Percentiles rank a stretch among this genome's conserved stretches.
These are phyloP conservation scores for Apotomis capreana DNA, from an alignment of 2,888 invertebrate genomes.

Conservation along the genomic window DNA sequence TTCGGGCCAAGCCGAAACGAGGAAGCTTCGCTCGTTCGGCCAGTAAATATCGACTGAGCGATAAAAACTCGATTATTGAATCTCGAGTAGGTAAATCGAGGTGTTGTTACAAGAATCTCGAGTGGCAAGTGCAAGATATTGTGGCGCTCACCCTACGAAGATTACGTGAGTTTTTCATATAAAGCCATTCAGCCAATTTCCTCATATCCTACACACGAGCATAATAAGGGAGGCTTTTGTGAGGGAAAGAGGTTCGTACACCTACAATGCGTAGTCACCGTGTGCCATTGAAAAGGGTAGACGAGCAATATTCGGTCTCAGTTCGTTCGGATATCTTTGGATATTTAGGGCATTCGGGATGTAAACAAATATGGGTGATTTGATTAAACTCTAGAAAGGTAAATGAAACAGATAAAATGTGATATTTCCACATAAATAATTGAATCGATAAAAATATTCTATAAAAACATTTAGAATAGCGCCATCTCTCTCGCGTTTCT, in stretches of 20 bases:
- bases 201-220: constrained; percentile 79
- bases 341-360: constrained; percentile 66
- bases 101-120: constrained; percentile 56
- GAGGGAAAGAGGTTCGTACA: constrained; percentile 77
- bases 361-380: constrained; percentile 67
- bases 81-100: constrained; percentile 57
- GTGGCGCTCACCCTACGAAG: constrained; percentile 71
- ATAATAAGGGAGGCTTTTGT: constrained; percentile 81
- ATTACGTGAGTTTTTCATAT: constrained; percentile 82
- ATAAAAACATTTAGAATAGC: too few species aligned
- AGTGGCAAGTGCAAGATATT: constrained; percentile 74
- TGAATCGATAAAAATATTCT: too few species aligned
- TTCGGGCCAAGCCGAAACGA: too few species aligned
- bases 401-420: too few species aligned
- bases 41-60: neutral
- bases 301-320: constrained; percentile 67
- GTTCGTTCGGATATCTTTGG: constrained; percentile 64
- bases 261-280: constrained; percentile 74
- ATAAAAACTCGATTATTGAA: constrained; percentile 51
- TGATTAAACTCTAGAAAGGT: constrained; percentile 40
- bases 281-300: constrained; percentile 64
- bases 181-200: constrained; percentile 82
- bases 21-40: too few species aligned
- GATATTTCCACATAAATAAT: too few species aligned
- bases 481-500: too few species aligned